Percentiles rank a stretch among this genome's conserved stretches.
phyloP scores from a whole-genome alignment of 35 echinoderm and acorn worm genomes.

The Anneissia japonica region DNA sequence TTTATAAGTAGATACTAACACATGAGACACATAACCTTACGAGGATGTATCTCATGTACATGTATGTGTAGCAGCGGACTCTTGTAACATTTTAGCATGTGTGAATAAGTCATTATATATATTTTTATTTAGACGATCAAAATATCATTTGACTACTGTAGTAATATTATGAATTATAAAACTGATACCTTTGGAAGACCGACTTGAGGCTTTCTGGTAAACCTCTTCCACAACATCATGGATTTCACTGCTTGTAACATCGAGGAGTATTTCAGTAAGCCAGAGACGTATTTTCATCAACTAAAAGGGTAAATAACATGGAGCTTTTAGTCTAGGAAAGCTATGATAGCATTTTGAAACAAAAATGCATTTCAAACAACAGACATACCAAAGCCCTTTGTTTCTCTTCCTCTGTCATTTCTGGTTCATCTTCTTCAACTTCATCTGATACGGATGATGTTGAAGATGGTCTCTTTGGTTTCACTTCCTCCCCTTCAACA shows the following conservation, averaged over 20 bases:
- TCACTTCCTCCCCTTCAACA: constrained; percentile 28
- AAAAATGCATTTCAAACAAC: neutral
- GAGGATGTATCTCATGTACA: too few species aligned
- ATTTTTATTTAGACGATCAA: too few species aligned
- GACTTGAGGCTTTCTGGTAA: constrained; percentile 55
- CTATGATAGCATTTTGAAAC: neutral
- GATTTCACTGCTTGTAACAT: constrained; percentile 67
- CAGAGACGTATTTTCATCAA: constrained; percentile 78
- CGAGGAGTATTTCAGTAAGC: constrained; percentile 84
- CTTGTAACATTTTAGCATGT: too few species aligned
- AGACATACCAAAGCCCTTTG: constrained; percentile 52
- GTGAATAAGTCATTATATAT: too few species aligned
- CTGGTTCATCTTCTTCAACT: constrained; percentile 32
- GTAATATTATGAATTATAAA: neutral
- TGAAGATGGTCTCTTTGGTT: neutral
- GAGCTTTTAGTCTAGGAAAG: neutral
- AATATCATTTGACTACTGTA: too few species aligned
- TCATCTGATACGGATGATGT: neutral
- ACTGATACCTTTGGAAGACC: constrained; percentile 63
- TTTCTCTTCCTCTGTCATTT: constrained; percentile 66
- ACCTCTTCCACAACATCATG: constrained; percentile 60
- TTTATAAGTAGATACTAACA: too few species aligned
- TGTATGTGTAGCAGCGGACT: too few species aligned
- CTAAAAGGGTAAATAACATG: constrained; percentile 9
- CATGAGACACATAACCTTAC: too few species aligned